A percentile compares a stretch with the other conserved stretches of the same genome.
phyloP scores from a whole-genome alignment of 2,113 vertebrate species.

The Pterophyllum scalare region DNA sequence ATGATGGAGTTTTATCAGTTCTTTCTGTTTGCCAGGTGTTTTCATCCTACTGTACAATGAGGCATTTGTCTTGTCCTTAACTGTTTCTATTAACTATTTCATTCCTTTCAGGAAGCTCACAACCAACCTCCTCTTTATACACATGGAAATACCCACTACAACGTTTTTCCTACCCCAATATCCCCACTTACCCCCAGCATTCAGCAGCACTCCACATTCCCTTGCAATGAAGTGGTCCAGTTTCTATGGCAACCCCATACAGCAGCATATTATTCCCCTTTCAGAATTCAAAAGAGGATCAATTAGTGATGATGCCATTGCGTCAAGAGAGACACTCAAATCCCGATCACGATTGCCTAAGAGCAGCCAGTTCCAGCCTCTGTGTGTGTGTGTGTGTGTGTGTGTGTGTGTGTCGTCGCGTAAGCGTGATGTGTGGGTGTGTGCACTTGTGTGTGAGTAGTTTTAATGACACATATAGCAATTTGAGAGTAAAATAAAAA shows the following conservation, averaged over 20 bases:
- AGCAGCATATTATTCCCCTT: conserved; percentile 56
- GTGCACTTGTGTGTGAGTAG: too few relatives aligned
- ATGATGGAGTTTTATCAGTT: neutral
- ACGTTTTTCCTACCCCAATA: conserved; percentile 17
- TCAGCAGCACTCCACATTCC: conserved; percentile 54
- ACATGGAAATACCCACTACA: neutral
- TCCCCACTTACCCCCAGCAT: conserved; percentile 52
- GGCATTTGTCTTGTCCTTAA: neutral
- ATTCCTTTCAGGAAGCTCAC: neutral
- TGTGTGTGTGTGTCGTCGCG: neutral
- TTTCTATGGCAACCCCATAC: conserved; percentile 74
- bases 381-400: neutral
- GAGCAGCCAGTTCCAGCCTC: neutral
- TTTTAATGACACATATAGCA: neutral
- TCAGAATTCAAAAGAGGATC: conserved; percentile 65
- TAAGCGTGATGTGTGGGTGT: too few relatives aligned
- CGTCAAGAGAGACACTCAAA: conserved; percentile 32
- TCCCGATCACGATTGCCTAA: conserved; percentile 31
- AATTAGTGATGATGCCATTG: conserved; percentile 74
- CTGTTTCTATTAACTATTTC: conserved; percentile 1
- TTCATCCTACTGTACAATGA: neutral
- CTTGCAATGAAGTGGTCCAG: conserved; percentile 58
- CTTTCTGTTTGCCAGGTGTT: neutral
- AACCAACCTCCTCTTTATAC: neutral
- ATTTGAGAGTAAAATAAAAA: neutral